phyloP scores from a whole-genome alignment of 2,113 vertebrate species.

The Takifugu flavidus region DNA sequence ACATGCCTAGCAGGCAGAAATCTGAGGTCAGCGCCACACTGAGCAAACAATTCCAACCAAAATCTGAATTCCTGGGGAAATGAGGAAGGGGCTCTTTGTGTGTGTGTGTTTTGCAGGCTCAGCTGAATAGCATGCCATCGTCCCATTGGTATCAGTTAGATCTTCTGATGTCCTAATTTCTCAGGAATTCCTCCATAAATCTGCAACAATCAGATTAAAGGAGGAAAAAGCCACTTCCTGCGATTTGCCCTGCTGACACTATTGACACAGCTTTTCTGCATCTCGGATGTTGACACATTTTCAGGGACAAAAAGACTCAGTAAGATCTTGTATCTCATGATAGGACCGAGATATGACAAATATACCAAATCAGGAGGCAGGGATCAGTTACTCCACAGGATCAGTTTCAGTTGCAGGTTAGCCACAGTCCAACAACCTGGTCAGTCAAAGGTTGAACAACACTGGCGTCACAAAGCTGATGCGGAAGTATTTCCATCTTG shows the following conservation, averaged over 20 bases:
- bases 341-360: too few relatives aligned
- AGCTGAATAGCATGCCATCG: neutral
- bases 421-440: neutral
- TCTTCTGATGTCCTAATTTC: neutral
- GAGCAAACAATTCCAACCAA: slow-evolving; percentile 58
- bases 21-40: slow-evolving; percentile 51
- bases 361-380: too few relatives aligned
- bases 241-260: slow-evolving; percentile 18
- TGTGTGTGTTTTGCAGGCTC: neutral
- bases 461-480: too few relatives aligned
- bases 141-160: neutral
- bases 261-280: slow-evolving; percentile 8
- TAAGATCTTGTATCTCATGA: neutral
- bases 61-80: slow-evolving; percentile 63
- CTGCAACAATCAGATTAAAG: slow-evolving; percentile 30
- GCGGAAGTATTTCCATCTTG: too few relatives aligned
- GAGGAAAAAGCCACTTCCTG: slow-evolving; percentile 32
- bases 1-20: slow-evolving; percentile 58
- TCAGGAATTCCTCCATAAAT: slow-evolving; percentile 38
- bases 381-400: too few relatives aligned
- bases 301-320: neutral
- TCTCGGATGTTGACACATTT: slow-evolving; percentile 16
- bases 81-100: slow-evolving; percentile 33
- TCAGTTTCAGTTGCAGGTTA: too few relatives aligned
- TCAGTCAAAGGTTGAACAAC: neutral